Base-by-base conservation (phyloP, 2,888 invertebrate species). In the Plebejus melissa region DNA sequence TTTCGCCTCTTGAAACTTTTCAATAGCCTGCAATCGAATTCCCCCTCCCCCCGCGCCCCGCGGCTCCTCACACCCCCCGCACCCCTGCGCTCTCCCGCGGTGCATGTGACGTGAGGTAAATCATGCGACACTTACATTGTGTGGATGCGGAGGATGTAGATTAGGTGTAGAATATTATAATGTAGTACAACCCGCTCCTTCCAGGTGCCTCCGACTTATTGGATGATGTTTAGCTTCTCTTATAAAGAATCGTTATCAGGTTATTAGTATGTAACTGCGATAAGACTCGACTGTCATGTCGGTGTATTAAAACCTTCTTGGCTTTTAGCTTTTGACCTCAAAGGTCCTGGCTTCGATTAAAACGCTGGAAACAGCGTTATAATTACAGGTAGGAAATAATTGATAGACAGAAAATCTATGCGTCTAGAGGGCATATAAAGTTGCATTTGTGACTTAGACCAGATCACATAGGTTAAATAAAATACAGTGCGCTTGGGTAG, bases 1-100 rank as follows among this genome's bases (percentile, higher is more conserved):
- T 93, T 93, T 93, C 93, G 93, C 93, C 93, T 92, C 93, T 93
- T 92, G 90, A 93, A 94, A 93, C 91, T 94, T 93, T 93, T 93
- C 93, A 93, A 94, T 91, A 92, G 92, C 89, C 88, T 85, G 88
- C 89, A 93, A 93, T 93, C 91, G 91, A 91, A 90, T 90, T 90
- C 90, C 83, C 85, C 82, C 86, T 82, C 86, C 86, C 81, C 85
- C 82, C 84, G 80, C 79, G 83, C 80, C 78, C 80, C 57, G 77
- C 76, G 85, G 82, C 86, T 82, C 87, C 86, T 80, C 85, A 82
- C 84, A 80, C 79, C 84, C 80, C 78, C 76, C 80, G 60, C 58
- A 77, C 75, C 22, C 22, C 71, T 50, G 54, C 70, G 16, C 74
- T 74, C 79, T 77, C 82, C 80, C 78, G 79, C 76, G 80, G 80